These are phyloP conservation scores for Caenorhabditis parvicauda DNA, from an alignment of 2,888 invertebrate species.

Conservation along the genomic window DNA sequence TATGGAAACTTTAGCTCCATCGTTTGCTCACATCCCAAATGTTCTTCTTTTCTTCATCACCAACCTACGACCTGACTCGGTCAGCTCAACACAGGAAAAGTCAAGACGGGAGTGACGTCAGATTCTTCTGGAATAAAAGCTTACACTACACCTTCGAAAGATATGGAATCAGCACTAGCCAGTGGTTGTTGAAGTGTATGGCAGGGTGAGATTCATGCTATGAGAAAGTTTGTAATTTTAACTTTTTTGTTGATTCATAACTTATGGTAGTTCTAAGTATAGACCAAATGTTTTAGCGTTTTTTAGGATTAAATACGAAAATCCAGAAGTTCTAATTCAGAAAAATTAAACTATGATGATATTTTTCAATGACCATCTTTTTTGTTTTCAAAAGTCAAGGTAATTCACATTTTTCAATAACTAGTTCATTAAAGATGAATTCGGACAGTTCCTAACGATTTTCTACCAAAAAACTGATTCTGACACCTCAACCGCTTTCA, in stretches of 20 bases:
- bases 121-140: conserved; percentile 97
- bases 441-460: too few relatives aligned
- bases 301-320: too few relatives aligned
- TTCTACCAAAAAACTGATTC: too few relatives aligned
- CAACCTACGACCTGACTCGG: conserved; percentile 81
- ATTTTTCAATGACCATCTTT: neutral
- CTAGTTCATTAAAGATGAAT: too few relatives aligned
- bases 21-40: conserved; percentile 95
- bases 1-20: conserved; percentile 66
- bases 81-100: conserved; percentile 86
- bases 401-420: too few relatives aligned
- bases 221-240: neutral
- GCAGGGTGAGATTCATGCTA: conserved; percentile 72
- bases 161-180: conserved; percentile 83
- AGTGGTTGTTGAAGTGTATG: conserved; percentile 91
- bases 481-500: conserved; percentile 62
- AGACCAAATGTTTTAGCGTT: too few relatives aligned
- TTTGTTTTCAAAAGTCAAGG: too few relatives aligned
- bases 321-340: neutral
- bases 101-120: conserved; percentile 81
- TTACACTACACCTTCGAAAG: conserved; percentile 87
- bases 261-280: too few relatives aligned
- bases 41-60: conserved; percentile 83
- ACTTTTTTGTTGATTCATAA: neutral
- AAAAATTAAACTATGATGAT: neutral